Evolutionary conservation across 2,113 vertebrate species (phyloP), one percentile per base, ranked within the genome.

Genomic region (Chauna torquata): DNA sequence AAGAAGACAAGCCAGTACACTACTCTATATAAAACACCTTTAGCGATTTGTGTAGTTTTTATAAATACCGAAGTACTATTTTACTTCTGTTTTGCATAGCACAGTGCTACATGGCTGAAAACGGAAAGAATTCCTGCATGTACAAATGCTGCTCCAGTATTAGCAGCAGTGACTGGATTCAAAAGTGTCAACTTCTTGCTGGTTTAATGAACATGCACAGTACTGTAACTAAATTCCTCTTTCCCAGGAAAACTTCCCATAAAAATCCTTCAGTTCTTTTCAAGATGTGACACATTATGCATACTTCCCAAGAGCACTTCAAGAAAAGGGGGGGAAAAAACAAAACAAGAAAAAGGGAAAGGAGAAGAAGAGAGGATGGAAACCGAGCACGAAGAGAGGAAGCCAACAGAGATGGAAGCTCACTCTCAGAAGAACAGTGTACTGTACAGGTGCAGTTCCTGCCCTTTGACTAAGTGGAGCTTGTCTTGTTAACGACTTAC

Each of bases 401-500:
- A 93, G 92, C 90, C 94, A 96, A 84, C 3, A 96, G 96, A 92
- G 25, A 74, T 94, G 95, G 94, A 94, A 57, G 57, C 90, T 90
- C 84, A 59, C 92, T 96, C 94, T 71, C 50, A 57, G 76, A 94
- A 93, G 96, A 94, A 92, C 95, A 95, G 64, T 89, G 55, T 82
- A 93, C 97, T 88, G 96, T 92, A 96, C 98, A 98, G 98, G 98
- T 98, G 97, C 96, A 92, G 95, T 97, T 98, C 97, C 96, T 97
- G 98, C 98, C 98, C 98, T 98, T 97, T 98, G 98, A 97, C 98
- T 98, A 98, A 98, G 98, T 98, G 98, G 98, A 98, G 97, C 98
- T 98, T 99, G 99, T 99, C 98, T 98, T 98, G 98, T 98, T 98
- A 98, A 99, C 98, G 97, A 98, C 98, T 98, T 98, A 98, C 98